A percentile compares a stretch with the other conserved stretches of the same genome.
These are phyloP conservation scores for Thelaira solivaga DNA, from an alignment of 2,888 invertebrate species.

Conservation along the genomic window DNA sequence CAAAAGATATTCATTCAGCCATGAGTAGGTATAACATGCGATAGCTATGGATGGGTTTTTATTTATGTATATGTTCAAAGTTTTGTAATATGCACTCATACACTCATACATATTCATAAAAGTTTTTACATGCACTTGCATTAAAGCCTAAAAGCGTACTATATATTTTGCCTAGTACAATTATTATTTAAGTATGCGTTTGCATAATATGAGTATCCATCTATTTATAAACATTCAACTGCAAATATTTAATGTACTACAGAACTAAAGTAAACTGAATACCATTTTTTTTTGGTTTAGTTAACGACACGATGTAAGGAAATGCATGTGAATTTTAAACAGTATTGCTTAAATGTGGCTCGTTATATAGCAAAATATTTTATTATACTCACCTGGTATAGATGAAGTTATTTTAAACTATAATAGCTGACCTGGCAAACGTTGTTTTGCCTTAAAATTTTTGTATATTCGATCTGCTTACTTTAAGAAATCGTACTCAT, in stretches of 20 bases:
- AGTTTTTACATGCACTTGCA: constrained; percentile 14
- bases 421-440: too few species aligned
- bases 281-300: neutral
- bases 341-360: neutral
- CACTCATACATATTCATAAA: neutral
- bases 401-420: neutral
- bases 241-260: constrained; percentile 37
- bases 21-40: constrained; percentile 6
- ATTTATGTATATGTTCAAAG: neutral
- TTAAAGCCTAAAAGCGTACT: constrained; percentile 48
- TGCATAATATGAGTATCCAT: constrained; percentile 56
- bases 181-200: constrained; percentile 50
- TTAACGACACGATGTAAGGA: too few species aligned
- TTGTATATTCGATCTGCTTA: too few species aligned
- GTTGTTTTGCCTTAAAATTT: too few species aligned
- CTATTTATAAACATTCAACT: constrained; percentile 19
- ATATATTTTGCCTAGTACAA: neutral
- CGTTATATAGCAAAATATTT: neutral
- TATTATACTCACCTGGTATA: too few species aligned
- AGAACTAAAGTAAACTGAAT: neutral
- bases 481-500: too few species aligned
- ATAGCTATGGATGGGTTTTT: neutral
- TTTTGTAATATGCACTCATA: too few species aligned
- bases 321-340: constrained; percentile 1
- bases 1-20: constrained; percentile 20